Evolutionary conservation across 2,113 vertebrate species (phyloP).

Genomic region (Tympanuchus pallidicinctus): DNA sequence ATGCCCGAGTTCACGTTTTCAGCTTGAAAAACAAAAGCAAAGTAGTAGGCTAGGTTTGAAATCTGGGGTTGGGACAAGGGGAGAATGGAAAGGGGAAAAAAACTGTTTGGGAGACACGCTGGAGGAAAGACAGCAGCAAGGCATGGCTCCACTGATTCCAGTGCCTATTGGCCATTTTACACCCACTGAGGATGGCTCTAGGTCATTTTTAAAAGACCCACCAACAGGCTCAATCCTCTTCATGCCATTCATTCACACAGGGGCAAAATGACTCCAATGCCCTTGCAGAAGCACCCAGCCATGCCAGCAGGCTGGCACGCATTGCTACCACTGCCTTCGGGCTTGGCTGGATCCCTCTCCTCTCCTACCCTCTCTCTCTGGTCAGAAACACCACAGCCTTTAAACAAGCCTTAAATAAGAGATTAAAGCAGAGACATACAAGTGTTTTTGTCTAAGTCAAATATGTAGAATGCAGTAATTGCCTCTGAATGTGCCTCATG

Average conservation of each 20-base stretch:
- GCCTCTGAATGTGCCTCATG: constrained; percentile 14
- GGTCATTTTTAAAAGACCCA: neutral
- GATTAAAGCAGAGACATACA: neutral
- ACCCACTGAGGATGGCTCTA: neutral
- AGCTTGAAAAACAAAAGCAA: neutral
- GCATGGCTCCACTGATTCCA: neutral
- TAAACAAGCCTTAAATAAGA: neutral
- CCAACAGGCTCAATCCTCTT: neutral
- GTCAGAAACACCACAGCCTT: neutral
- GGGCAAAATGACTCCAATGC: neutral
- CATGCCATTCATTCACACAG: neutral
- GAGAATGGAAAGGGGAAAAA: neutral
- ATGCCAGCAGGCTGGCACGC: neutral
- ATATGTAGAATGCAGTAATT: constrained; percentile 18
- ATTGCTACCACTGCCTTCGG: neutral
- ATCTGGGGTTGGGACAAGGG: neutral
- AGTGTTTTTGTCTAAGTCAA: constrained; percentile 27
- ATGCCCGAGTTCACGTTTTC: rapidly evolving
- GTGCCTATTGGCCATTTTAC: neutral
- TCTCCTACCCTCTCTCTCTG: neutral
- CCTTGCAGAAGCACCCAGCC: neutral
- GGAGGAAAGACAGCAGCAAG: neutral
- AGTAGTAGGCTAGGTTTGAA: neutral
- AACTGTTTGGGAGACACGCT: rapidly evolving
- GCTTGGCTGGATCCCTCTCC: neutral